Base-by-base conservation (phyloP, 2,113 vertebrate genomes). In the Connochaetes taurinus region DNA sequence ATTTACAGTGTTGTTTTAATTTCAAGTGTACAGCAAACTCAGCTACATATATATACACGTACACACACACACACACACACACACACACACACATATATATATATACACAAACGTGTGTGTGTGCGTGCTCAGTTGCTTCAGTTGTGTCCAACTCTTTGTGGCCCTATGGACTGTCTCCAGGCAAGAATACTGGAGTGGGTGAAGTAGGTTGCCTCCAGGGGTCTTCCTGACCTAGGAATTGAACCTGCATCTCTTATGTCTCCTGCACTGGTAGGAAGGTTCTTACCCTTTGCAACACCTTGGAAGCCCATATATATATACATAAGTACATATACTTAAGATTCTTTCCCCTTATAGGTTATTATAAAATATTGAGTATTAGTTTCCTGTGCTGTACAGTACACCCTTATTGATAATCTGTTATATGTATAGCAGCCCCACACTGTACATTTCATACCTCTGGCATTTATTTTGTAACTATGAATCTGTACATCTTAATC, bases 11-110 rank as follows among this genome's bases (percentile, higher is more conserved):
- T 81, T 80, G 27, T 80, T 80, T 80, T 81, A 21, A 31, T 50
- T 81, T 81, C 78, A 81, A 16, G 16, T 50, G 8, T 33, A 52
- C 29, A 52, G 16, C 16, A 81, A 33, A 12, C 78, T 81, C 29
- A 50, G 45, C 5, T 33, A 33, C 16, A 33, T 19, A 80, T 1
- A 27, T 14, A 15, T 15, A 27, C 1, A 15, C 0, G 2, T 2
- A 12, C 0, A 58, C 2, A 27, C 4, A 55, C 52, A 53, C 2
- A 27, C 3, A 25, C 3, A 29, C 27, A 60, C 12, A 14, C 29
- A 16, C 15, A 52, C 14, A 52, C 50, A 52, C 0, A 15, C 0
- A 12, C 5, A 27, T 0, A 29, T 1, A 55, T 8, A 40, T 23
- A 40, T 12, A 23, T 23, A 33, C 3, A 33, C 10, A 67, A 7